Evolutionary conservation across 2,888 invertebrate species (phyloP), one percentile per base, ranked within the genome.

Genomic region (Pteria penguin): DNA sequence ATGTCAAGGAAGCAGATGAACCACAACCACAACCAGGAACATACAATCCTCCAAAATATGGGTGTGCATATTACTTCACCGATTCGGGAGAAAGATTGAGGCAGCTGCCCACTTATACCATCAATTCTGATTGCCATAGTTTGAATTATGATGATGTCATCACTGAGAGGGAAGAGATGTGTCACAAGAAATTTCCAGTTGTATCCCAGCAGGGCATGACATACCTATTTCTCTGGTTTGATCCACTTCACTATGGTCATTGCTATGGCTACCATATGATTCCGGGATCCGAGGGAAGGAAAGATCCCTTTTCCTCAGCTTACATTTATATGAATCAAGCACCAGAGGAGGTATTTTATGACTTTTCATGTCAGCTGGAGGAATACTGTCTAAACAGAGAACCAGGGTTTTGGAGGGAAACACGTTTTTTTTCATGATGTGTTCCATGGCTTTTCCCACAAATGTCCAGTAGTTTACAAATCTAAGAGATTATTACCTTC

Each of bases 181-280:
- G 67, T 18, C 45, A 68, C 22, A 68, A 68, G 29, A 55, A 54
- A n/a, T 68, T 54, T 68, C 55, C 67, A 54, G 32, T 54, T 27
- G 67, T 68, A 32, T 68, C 67, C n/a, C 14, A 57, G 24, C n/a
- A 45, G 26, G 67, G 67, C 26, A 68, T 57, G 11, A 68, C 67
- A 18, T 68, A 68, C 26, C 54, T 68, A 26, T 68, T 68, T 68
- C 31, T 68, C 4, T 68, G 67, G 67, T 68, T 68, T 68, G 67
- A 68, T 52, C 67, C 67, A 11, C 32, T 54, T 26, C 67, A 68
- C 32, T 68, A 68, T 68, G 67, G 55, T 11, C 67, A 68, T 57
- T 68, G 67, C 29, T 68, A 68, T 68, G 32, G 67, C 4, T 68
- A 52, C 32, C 67, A 68, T 57, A 57, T 68, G n/a, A 68, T 68